phyloP scores from a whole-genome alignment of 2,113 vertebrate genomes.

The Alethe diademata region DNA sequence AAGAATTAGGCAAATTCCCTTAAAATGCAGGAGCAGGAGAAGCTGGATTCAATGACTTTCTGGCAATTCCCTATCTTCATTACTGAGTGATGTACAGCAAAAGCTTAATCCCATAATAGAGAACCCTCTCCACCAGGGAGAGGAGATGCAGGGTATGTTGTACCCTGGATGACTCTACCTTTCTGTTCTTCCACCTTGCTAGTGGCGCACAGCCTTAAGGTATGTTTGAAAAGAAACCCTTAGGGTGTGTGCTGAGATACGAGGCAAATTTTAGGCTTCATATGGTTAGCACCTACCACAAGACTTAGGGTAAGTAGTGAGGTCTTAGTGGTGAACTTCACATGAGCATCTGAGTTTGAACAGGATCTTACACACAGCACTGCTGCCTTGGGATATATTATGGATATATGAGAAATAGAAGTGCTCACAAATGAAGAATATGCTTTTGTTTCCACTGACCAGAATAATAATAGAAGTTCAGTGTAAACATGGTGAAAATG shows the following conservation, averaged over 20 bases:
- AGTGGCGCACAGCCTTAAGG: not conserved
- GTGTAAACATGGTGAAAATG: constrained; percentile 47
- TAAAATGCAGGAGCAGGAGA: not conserved
- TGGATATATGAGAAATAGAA: not conserved
- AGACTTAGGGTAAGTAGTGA: not conserved
- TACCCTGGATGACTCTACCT: not conserved
- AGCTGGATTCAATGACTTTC: not conserved
- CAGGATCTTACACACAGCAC: not conserved
- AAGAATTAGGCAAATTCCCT: not conserved
- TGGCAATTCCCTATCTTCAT: not conserved
- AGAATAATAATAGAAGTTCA: constrained; percentile 5
- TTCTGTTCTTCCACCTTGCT: not conserved
- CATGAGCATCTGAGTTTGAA: not conserved
- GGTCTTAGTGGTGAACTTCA: not conserved
- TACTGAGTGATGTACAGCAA: not conserved
- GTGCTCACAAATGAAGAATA: not conserved
- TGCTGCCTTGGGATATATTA: not conserved
- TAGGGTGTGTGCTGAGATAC: not conserved
- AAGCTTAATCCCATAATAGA: not conserved
- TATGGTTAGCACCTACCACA: not conserved
- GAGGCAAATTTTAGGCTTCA: not conserved
- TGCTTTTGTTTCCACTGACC: constrained; percentile 45
- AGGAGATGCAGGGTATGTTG: accelerated
- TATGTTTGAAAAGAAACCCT: not conserved
- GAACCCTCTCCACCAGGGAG: not conserved